A percentile compares a stretch with the other conserved stretches of the same genome.
Evolutionary conservation across 2,888 invertebrate species (phyloP).

Genomic region (Tachina lurida): DNA sequence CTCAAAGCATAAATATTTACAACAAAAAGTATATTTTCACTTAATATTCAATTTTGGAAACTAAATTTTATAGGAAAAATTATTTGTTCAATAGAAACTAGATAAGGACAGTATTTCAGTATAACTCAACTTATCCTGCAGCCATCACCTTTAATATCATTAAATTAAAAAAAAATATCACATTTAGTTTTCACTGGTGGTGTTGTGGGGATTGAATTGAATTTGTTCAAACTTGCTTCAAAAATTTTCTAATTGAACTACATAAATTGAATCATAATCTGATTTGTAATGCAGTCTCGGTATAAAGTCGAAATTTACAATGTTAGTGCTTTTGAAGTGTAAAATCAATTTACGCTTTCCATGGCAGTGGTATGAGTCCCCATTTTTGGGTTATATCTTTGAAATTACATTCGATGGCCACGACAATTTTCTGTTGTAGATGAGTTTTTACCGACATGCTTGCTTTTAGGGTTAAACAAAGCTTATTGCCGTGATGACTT

Average conservation of each 20-base stretch:
- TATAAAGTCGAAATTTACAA: constrained; percentile 15
- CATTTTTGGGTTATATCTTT: constrained; percentile 81
- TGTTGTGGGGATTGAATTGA: constrained; percentile 55
- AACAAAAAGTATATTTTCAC: constrained; percentile 6
- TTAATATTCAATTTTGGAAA: constrained; percentile 6
- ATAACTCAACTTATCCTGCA: constrained; percentile 25
- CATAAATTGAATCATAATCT: constrained; percentile 59
- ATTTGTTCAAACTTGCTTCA: constrained; percentile 16
- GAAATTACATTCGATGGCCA: constrained; percentile 78
- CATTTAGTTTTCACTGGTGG: constrained; percentile 72
- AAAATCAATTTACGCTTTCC: constrained; percentile 76
- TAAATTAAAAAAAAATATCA: constrained; percentile 72
- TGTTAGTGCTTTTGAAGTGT: constrained; percentile 2
- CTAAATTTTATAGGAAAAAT: constrained; percentile 5
- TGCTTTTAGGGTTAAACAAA: constrained; percentile 79
- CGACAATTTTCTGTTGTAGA: constrained; percentile 77
- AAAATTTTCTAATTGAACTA: constrained; percentile 54
- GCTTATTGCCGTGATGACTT: constrained; percentile 77
- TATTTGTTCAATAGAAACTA: constrained; percentile 1
- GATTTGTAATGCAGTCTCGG: constrained; percentile 24
- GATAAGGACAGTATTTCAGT: background rate
- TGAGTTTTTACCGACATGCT: constrained; percentile 75
- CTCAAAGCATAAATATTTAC: constrained; percentile 44
- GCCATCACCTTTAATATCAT: constrained; percentile 40
- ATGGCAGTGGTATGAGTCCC: constrained; percentile 81